Evolutionary conservation across 2,888 invertebrate genomes (phyloP), one percentile per base, ranked within the genome.

Genomic region (Silvanus unidentatus): DNA sequence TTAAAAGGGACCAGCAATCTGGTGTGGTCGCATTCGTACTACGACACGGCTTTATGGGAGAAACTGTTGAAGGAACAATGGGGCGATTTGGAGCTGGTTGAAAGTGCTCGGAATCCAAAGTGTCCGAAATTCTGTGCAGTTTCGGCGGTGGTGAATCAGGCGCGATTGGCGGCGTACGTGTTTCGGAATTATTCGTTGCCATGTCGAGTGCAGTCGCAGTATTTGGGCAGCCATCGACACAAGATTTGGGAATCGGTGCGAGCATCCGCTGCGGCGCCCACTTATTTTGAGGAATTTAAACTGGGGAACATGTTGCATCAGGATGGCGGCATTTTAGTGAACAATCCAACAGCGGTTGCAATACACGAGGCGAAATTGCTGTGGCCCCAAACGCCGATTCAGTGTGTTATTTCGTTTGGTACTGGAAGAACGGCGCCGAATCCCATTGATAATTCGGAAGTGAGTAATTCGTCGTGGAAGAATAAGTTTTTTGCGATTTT

Each of bases 211-310:
- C 79, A 82, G 49, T 80, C 84, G 52, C 79, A 80, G 62, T 81
- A 87, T 69, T 76, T 78, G 44, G 92, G 92, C 40, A 80, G 81
- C 41, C 75, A 79, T 53, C 76, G 79, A 45, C 80, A 85, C 53
- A 73, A 73, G 51, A 70, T 90, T 44, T 92, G 91, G 89, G 83
- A 90, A 73, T 87, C 88, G 4, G 84, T 88, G 16, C 73, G 92
- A 53, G 93, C 93, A 1, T 90, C 91, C 1, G 88, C 92, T 35
- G 92, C 94, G 37, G 94, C 94, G 3, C 94, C 94, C 1, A 87
- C 88, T 0, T 92, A 91, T 75, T 94, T 92, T 73, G 82, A 86
- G 63, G 92, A 90, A 71, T 87, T 83, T 63, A 76, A 77, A 49
- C 72, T 84, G 15, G 80, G 81, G 43, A 81, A 82, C 6, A 75